Evolutionary conservation across 2,113 vertebrate species (phyloP).

Genomic region (Heterotilapia buettikoferi): DNA sequence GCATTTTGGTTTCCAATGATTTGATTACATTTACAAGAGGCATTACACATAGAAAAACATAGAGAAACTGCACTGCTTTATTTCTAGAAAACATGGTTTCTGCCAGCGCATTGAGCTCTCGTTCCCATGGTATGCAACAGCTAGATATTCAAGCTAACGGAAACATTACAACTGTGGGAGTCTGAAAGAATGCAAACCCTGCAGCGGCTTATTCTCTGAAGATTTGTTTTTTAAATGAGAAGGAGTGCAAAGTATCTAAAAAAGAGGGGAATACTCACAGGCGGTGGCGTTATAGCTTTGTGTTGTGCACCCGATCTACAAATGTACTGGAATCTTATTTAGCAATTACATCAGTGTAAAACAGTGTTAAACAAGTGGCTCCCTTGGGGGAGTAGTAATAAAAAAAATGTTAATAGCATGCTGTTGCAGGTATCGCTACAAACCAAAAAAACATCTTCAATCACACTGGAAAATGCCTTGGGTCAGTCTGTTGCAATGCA

Average conservation of each 20-base stretch:
- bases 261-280: neutral
- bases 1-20: neutral
- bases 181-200: neutral
- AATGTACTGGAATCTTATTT: neutral
- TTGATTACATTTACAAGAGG: neutral
- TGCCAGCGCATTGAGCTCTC: neutral
- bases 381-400: neutral
- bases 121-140: neutral
- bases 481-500: neutral
- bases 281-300: neutral
- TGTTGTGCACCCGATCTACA: neutral
- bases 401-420: neutral
- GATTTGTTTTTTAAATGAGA: neutral
- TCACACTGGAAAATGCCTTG: neutral
- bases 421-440: neutral
- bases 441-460: neutral
- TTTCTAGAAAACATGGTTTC: neutral
- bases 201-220: neutral
- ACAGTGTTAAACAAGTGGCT: neutral
- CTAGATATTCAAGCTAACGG: neutral
- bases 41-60: neutral
- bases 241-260: neutral
- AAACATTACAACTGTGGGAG: neutral
- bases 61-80: neutral
- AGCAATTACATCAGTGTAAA: neutral